Base-by-base conservation (phyloP, 37 sponge, comb jelly and placozoan genomes). In the Dysidea cf. avara region DNA sequence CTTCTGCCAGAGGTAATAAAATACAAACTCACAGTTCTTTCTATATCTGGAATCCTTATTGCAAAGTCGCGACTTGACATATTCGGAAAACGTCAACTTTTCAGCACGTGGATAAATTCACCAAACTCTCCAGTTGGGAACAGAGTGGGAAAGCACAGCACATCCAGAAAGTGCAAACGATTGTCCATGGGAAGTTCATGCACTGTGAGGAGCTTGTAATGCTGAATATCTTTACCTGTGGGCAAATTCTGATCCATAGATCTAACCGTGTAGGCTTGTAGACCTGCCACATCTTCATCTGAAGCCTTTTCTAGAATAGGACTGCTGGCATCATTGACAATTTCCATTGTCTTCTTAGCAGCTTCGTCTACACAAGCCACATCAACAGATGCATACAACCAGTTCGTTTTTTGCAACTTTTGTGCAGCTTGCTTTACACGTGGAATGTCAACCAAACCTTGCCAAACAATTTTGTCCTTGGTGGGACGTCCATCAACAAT, bases 41-140 rank as follows among this genome's bases (percentile, higher is more conserved):
- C 71, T n/a, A 26, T 72, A 84, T 2, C 66, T 49, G 0, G 73
- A 77, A 39, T 84, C 85, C 34, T 77, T 77, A 53, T 84, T 84
- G n/a, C 39, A n/a, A 16, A 77, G 66, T 2, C 77, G 53, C 17
- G 77, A 83, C 47, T 83, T 84, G 7, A 39, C 65, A 49, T 56
- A 77, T 50, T 84, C 85, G 37, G 35, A 18, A 37, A 20, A 20
- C 36, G 75, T 39, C 26, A 79, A 20, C 6, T 68, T 54, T 20
- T 50, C 64, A 58, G 40, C 25, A 29, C 81, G 76, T 7, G 69
- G 56, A 53, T 87, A 82, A 28, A 64, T 60, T 81, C 49, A 2
- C 87, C 87, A 80, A 80, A 86, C 17, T 46, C 32, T 5, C 87
- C 79, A 54, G 24, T 48, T 12, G 86, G 86, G 21, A 74, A 85